Percentiles rank a stretch among this genome's conserved stretches.
Conservation (phyloP, 2,888 invertebrate species). For the Xylophagus ater region DNA sequence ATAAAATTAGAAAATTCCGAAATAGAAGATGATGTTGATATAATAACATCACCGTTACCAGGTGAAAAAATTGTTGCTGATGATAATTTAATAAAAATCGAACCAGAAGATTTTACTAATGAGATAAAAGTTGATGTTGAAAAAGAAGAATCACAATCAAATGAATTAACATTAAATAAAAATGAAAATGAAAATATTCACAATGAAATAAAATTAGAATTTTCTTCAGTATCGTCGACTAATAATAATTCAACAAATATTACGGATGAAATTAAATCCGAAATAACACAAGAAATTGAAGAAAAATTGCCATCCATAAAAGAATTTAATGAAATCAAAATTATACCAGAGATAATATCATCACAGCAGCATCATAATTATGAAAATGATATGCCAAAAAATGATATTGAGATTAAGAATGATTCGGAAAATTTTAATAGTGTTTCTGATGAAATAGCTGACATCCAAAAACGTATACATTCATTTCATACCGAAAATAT, state of each 20-base stretch:
- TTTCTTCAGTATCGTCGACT: neutral
- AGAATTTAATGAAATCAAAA: no score
- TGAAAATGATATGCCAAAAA: slow-evolving; percentile 9
- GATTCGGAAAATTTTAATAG: slow-evolving; percentile 20
- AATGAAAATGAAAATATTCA: slow-evolving; percentile 13
- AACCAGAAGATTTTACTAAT: slow-evolving; percentile 34
- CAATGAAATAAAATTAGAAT: slow-evolving; percentile 8
- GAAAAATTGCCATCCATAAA: no score
- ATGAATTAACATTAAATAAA: slow-evolving; percentile 3
- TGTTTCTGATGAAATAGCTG: slow-evolving; percentile 46
- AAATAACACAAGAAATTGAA: slow-evolving; percentile 3
- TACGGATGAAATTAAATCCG: slow-evolving; percentile 8
- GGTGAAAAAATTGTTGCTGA: slow-evolving; percentile 33
- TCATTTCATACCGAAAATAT: slow-evolving; percentile 54
- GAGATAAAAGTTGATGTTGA: slow-evolving; percentile 38
- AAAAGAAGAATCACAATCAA: slow-evolving; percentile 29
- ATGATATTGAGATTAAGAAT: slow-evolving; percentile 2
- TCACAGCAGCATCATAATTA: slow-evolving; percentile 9
- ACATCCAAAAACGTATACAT: slow-evolving; percentile 50
- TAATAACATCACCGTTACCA: slow-evolving; percentile 33
- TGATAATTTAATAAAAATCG: slow-evolving; percentile 35
- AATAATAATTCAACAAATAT: no score
- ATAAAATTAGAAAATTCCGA: slow-evolving; percentile 18
- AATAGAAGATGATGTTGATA: slow-evolving; percentile 36
- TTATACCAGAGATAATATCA: no score